phyloP scores from a whole-genome alignment of 2,888 invertebrate species.

The Pecten maximus region DNA sequence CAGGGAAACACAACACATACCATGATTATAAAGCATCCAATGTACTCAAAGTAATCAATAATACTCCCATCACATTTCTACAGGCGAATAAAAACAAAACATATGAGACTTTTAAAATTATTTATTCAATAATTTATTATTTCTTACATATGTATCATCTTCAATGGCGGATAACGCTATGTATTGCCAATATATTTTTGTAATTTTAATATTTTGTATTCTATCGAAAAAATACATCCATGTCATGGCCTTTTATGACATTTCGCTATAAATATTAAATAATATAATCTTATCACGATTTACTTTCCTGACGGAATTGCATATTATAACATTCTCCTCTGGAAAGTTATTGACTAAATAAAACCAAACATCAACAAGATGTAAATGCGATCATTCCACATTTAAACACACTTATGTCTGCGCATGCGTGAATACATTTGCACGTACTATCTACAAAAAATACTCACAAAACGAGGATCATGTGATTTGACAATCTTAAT shows the following conservation, averaged over 20 bases:
- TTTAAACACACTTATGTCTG: slow-evolving; percentile 1
- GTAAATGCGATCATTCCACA: background rate
- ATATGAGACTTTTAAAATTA: background rate
- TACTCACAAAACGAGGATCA: background rate
- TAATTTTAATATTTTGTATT: background rate
- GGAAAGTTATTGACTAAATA: background rate
- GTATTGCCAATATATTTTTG: background rate
- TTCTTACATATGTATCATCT: background rate
- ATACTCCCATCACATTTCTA: no score
- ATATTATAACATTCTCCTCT: background rate
- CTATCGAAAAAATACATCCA: slow-evolving; percentile 11
- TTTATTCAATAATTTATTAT: slow-evolving; percentile 13
- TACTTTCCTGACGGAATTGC: background rate
- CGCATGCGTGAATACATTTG: slow-evolving; percentile 27
- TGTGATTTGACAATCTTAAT: background rate
- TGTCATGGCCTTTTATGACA: background rate
- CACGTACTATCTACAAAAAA: background rate
- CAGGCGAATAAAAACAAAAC: no score
- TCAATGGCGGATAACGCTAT: background rate
- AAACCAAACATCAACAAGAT: background rate
- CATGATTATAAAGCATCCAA: no score
- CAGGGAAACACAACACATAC: no score
- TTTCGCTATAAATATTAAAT: background rate
- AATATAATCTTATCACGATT: background rate
- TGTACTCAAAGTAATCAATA: no score